Percentiles rank a stretch among this genome's conserved stretches.
These are phyloP conservation scores for Rhea pennata DNA, from an alignment of 2,113 vertebrate species.

Conservation along the genomic window DNA sequence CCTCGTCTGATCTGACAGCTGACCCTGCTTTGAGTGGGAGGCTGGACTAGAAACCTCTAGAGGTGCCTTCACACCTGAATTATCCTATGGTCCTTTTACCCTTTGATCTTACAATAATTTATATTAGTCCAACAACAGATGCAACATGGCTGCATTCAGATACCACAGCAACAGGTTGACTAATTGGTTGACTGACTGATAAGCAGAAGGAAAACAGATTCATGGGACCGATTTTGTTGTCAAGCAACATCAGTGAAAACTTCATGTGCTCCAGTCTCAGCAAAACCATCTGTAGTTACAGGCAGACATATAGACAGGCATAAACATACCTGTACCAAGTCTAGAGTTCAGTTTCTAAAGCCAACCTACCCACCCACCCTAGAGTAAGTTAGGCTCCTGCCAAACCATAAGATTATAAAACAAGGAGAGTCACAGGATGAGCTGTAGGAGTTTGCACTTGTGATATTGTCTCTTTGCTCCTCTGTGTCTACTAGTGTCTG, in stretches of 20 bases:
- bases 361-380: neutral
- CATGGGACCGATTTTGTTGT: neutral
- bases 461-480: neutral
- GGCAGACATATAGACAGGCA: neutral
- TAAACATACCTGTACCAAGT: conserved; percentile 23
- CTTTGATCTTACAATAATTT: neutral
- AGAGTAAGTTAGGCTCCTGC: neutral
- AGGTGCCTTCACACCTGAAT: neutral
- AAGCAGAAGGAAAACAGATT: neutral
- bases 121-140: neutral
- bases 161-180: rapidly evolving
- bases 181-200: neutral
- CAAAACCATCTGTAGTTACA: neutral
- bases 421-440: neutral
- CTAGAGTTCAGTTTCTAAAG: conserved; percentile 3
- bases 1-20: neutral
- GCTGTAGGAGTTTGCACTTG: neutral
- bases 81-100: neutral
- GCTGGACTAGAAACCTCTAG: neutral
- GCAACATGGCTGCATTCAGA: neutral
- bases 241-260: neutral
- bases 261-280: neutral
- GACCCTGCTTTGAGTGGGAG: neutral
- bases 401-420: conserved; percentile 39
- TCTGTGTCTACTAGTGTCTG: neutral